Percentiles rank a stretch among this genome's conserved stretches.
These are phyloP conservation scores for Lacerta agilis DNA, from an alignment of 2,797 vertebrate species.

Conservation along the genomic window DNA sequence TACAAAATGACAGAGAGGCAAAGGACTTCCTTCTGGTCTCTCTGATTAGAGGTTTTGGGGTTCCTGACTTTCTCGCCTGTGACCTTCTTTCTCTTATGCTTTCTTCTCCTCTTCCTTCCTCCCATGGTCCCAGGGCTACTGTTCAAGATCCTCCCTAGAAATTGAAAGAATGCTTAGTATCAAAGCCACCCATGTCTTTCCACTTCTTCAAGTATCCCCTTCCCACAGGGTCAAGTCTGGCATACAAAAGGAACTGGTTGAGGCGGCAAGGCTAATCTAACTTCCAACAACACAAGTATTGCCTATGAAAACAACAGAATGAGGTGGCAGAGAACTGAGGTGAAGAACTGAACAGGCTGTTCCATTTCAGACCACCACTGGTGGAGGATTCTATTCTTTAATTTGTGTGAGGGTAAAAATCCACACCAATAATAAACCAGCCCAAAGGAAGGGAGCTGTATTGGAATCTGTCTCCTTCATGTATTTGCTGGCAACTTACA, in stretches of 20 bases:
- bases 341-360: too few species aligned
- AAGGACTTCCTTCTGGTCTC: neutral
- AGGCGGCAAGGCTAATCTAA: neutral
- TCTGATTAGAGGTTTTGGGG: neutral
- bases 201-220: neutral
- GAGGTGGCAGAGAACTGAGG: neutral
- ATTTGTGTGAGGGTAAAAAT: too few species aligned
- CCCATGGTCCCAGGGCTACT: neutral
- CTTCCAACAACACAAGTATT: neutral
- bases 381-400: too few species aligned
- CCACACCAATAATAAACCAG: neutral
- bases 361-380: too few species aligned
- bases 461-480: too few species aligned
- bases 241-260: neutral
- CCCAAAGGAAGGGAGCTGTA: neutral
- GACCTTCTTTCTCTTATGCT: neutral
- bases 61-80: neutral
- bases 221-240: neutral
- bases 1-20: neutral
- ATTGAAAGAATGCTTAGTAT: neutral
- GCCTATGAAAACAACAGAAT: neutral
- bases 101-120: neutral
- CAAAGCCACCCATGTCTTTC: neutral
- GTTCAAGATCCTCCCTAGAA: neutral
- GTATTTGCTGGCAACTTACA: too few species aligned